A percentile compares a stretch with the other conserved stretches of the same genome.
phyloP scores from a whole-genome alignment of 2,113 vertebrate species.

The Uropsilus gracilis region DNA sequence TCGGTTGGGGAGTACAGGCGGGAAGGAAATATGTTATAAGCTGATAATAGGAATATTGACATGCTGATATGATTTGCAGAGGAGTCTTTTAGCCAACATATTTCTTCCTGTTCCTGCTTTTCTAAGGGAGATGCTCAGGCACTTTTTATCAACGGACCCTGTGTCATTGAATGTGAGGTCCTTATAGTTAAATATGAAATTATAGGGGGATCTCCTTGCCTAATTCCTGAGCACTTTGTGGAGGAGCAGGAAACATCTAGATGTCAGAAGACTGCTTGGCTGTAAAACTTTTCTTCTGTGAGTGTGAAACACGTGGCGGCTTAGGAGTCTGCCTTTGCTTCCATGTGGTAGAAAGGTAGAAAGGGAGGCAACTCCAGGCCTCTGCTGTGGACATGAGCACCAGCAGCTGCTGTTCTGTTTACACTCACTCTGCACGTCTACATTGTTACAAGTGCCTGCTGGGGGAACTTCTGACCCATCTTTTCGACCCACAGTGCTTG shows the following conservation, averaged over 20 bases:
- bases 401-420: conserved; percentile 16
- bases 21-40: not conserved
- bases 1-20: not conserved
- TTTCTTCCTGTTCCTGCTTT: conserved; percentile 25
- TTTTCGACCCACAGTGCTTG: not conserved
- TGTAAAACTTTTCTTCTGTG: conserved; percentile 19
- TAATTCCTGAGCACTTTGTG: not conserved
- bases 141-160: not conserved
- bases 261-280: not conserved
- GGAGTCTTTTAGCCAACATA: not conserved
- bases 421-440: not conserved
- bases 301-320: not conserved
- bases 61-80: not conserved
- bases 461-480: conserved; percentile 20
- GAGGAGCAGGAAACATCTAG: not conserved
- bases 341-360: not conserved
- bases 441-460: not conserved
- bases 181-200: not conserved
- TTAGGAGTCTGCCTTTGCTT: conserved; percentile 17
- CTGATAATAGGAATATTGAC: not conserved
- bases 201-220: not conserved
- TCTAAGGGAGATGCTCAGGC: not conserved
- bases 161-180: not conserved
- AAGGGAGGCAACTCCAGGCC: not conserved
- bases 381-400: not conserved